These are phyloP conservation scores for Eupsilia transversa DNA, from an alignment of 2,888 invertebrate species.

Conservation along the genomic window DNA sequence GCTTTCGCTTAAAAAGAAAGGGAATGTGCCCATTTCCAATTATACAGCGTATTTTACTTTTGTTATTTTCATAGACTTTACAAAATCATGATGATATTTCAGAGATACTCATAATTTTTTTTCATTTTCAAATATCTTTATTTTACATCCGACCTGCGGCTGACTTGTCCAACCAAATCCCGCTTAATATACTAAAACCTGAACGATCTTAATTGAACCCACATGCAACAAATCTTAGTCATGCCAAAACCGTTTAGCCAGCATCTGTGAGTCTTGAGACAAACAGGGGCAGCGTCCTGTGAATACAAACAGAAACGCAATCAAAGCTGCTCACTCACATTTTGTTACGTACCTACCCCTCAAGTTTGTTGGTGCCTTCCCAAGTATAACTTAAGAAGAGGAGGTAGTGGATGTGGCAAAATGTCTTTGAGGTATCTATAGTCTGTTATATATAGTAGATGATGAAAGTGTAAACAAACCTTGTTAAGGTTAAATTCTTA, in stretches of 20 bases:
- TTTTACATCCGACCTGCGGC: too few species aligned
- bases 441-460: background rate
- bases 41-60: background rate
- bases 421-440: background rate
- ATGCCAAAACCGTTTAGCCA: constrained; percentile 26
- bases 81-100: background rate
- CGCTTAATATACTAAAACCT: too few species aligned
- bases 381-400: constrained; percentile 41
- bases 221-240: constrained; percentile 4
- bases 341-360: constrained; percentile 60
- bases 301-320: constrained; percentile 60
- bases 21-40: constrained; percentile 23
- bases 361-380: constrained; percentile 58
- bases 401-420: constrained; percentile 36
- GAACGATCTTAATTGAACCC: too few species aligned
- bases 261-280: constrained; percentile 29
- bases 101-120: too few species aligned
- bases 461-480: background rate
- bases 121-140: too few species aligned
- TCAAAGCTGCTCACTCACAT: constrained; percentile 63
- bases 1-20: constrained; percentile 44
- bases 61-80: background rate
- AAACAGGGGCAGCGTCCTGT: constrained; percentile 6
- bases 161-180: too few species aligned
- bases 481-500: background rate